Evolutionary conservation across 2,797 vertebrate genomes (phyloP), one percentile per base, ranked within the genome.

Genomic region (Leptoclinus maculatus): DNA sequence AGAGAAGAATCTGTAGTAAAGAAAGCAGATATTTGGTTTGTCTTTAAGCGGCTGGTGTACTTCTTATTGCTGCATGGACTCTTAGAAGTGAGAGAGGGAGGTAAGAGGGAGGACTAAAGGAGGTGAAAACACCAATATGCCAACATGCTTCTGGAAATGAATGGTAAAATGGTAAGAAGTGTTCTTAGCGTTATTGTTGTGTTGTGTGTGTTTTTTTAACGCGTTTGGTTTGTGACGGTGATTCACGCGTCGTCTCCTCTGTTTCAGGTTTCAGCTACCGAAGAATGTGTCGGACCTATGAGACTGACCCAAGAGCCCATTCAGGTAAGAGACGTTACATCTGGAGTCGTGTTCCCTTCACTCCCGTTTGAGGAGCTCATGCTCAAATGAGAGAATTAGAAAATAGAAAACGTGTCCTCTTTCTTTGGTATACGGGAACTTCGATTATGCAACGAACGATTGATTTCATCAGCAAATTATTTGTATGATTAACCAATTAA

Each of bases 261-360:
- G 49, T 57, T 65, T 17, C 96, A 99, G 97, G 95, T 96, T 88
- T 96, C 97, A 80, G 84, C 95, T 45, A 94, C 96, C 74, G 97
- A 98, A 92, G 94, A 98, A 87, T 95, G 96, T 87, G 93, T 99
- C 7, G 97, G 98, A 81, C 96, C 97, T n/a, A 99, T 99, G 98
- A 96, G 95, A 94, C 87, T 99, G 90, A 97, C 94, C 9, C 97
- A 97, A 89, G 97, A 98, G 88, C 96, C 97, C 10, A 95, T 98
- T 79, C 97, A 99, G 97, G 97, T 99, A 95, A 43, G 88, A 74
- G 32, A 21, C 54, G 34, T 0, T n/a, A 43, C 19, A 25, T 58
- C 49, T 73, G 66, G 27, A 51, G 2, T 62, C 17, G 21, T 21
- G 29, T 51, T 23, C 0, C n/a, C 51, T 58, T 12, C 27, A n/a